These are phyloP conservation scores for Agapornis canus DNA, from an alignment of 2,797 vertebrate species.

Conservation along the genomic window DNA sequence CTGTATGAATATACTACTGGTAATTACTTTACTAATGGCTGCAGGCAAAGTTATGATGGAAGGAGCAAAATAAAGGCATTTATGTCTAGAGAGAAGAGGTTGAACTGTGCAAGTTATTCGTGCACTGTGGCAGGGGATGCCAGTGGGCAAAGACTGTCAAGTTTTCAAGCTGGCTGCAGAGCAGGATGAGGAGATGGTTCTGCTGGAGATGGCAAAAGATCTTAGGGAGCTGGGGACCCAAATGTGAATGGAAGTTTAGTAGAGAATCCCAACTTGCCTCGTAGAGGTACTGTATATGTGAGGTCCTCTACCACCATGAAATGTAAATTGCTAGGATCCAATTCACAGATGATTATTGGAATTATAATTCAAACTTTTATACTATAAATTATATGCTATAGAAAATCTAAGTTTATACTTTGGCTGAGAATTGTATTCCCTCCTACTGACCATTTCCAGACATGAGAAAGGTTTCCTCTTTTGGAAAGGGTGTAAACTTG, in stretches of 20 bases:
- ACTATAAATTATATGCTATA: not conserved
- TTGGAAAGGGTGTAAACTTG: not conserved
- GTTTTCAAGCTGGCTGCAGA: not conserved
- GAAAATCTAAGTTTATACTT: not conserved
- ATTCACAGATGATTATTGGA: not conserved
- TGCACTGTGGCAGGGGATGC: not conserved
- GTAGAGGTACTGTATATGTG: not conserved
- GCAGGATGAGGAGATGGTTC: not conserved
- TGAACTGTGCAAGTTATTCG: not conserved
- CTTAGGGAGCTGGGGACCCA: not conserved
- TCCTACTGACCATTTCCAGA: not conserved
- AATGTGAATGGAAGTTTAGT: not conserved
- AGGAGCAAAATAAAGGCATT: not conserved
- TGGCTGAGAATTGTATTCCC: not conserved
- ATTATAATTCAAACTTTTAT: not conserved
- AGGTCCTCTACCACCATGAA: not conserved
- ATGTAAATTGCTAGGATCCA: not conserved
- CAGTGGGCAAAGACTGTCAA: not conserved
- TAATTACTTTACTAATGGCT: not conserved
- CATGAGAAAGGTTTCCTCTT: not conserved
- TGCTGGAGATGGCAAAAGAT: not conserved
- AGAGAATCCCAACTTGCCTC: not conserved
- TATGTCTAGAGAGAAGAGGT: not conserved
- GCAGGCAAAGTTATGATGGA: not conserved
- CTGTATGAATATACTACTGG: not conserved